Evolutionary conservation across 2,113 vertebrate genomes (phyloP).

Genomic region (Bufo bufo): DNA sequence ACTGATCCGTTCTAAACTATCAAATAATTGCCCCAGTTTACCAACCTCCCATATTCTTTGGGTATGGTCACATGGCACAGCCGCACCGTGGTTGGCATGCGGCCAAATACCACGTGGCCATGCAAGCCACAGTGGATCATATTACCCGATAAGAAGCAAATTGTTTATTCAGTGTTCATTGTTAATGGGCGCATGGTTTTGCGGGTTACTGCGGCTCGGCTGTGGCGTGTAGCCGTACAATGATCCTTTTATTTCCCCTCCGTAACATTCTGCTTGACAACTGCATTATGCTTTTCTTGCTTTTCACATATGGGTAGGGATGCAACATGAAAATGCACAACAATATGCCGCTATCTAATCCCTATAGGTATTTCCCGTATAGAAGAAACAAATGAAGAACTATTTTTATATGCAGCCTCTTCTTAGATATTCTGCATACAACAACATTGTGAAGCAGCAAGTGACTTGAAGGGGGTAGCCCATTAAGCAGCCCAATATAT

Average conservation of each 20-base stretch:
- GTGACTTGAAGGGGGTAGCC: slow-evolving; percentile 28
- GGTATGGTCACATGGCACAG: too few species aligned
- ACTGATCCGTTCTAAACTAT: too few species aligned
- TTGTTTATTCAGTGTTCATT: too few species aligned
- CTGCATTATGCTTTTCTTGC: not conserved
- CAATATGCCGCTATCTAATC: not conserved
- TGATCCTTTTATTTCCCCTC: not conserved
- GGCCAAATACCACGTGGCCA: too few species aligned
- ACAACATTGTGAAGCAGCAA: not conserved
- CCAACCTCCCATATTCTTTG: too few species aligned
- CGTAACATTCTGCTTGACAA: not conserved
- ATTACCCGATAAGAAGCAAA: too few species aligned
- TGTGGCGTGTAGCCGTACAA: too few species aligned
- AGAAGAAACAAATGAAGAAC: not conserved
- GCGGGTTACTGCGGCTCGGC: too few species aligned
- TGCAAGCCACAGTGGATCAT: too few species aligned
- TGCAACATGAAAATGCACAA: not conserved
- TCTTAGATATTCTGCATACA: not conserved
- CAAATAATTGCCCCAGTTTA: too few species aligned
- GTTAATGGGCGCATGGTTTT: too few species aligned
- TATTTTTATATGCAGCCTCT: not conserved
- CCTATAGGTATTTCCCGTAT: not conserved
- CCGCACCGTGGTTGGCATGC: too few species aligned
- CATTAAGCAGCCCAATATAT: slow-evolving; percentile 22
- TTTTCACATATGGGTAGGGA: not conserved